These are phyloP conservation scores for Helobdella robusta DNA, from an alignment of 2,888 invertebrate genomes.

Conservation along the genomic window DNA sequence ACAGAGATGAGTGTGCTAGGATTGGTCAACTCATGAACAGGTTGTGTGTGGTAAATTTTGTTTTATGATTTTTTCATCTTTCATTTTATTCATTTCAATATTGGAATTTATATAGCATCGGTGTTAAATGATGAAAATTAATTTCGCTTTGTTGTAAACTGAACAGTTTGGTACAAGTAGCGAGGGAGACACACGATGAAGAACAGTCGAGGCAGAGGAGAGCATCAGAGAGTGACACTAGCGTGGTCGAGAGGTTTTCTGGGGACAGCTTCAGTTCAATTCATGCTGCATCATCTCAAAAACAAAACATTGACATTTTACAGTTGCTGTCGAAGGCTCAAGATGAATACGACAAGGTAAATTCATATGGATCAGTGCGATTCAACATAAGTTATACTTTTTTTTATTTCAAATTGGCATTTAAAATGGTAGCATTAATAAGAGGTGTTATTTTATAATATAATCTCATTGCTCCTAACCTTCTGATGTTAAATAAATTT, in stretches of 20 bases:
- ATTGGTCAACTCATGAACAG: conserved; percentile 53
- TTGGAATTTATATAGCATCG: too few species aligned
- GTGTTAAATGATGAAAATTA: too few species aligned
- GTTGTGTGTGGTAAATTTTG: conserved; percentile 32
- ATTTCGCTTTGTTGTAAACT: too few species aligned
- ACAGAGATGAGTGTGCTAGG: conserved; percentile 75
- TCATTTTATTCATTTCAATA: background rate
- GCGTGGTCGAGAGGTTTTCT: background rate
- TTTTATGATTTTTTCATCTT: background rate
- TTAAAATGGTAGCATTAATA: background rate
- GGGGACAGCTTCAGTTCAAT: background rate
- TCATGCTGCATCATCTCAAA: conserved; percentile 8
- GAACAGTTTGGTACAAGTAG: conserved; percentile 38
- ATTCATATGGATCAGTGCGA: too few species aligned
- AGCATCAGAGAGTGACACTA: conserved; percentile 39
- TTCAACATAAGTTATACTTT: too few species aligned
- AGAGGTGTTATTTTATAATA: background rate
- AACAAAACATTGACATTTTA: conserved; percentile 53
- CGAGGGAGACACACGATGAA: conserved; percentile 34
- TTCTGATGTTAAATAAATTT: too few species aligned
- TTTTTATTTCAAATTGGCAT: background rate
- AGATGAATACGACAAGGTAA: conserved; percentile 65
- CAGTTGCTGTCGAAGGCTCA: conserved; percentile 81
- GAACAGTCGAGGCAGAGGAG: conserved; percentile 34
- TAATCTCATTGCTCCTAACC: too few species aligned